These are phyloP conservation scores for Gambelia wislizenii DNA, from an alignment of 2,797 vertebrate genomes.

Conservation along the genomic window DNA sequence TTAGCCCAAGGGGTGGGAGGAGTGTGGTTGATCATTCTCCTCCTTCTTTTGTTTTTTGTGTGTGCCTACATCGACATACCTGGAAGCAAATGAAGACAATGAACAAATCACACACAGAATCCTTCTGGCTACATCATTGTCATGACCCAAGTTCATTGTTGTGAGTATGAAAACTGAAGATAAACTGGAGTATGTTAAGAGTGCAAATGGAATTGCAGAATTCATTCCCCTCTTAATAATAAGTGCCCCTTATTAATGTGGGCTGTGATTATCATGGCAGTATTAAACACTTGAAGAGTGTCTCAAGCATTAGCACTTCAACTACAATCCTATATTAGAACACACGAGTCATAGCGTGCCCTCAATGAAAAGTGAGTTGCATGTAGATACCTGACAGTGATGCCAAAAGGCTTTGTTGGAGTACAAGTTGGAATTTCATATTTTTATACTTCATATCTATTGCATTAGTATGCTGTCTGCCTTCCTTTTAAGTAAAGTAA, in stretches of 20 bases:
- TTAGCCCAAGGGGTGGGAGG: background rate
- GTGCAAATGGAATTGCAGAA: background rate
- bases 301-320: slow-evolving; percentile 1
- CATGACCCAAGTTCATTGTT: background rate
- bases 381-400: background rate
- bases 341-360: background rate
- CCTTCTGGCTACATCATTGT: background rate
- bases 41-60: background rate
- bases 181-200: background rate
- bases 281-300: background rate
- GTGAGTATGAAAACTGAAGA: background rate
- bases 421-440: background rate
- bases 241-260: background rate
- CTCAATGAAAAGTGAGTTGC: background rate
- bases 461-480: background rate
- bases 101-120: background rate
- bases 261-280: background rate
- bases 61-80: background rate
- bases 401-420: background rate
- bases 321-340: background rate
- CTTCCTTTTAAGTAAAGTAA: background rate
- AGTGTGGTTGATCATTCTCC: background rate
- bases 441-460: background rate
- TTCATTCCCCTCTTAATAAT: background rate
- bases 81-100: background rate